Evolutionary conservation across 2,888 invertebrate genomes (phyloP), one percentile per base, ranked within the genome.

Genomic region (Teleogryllus oceanicus): DNA sequence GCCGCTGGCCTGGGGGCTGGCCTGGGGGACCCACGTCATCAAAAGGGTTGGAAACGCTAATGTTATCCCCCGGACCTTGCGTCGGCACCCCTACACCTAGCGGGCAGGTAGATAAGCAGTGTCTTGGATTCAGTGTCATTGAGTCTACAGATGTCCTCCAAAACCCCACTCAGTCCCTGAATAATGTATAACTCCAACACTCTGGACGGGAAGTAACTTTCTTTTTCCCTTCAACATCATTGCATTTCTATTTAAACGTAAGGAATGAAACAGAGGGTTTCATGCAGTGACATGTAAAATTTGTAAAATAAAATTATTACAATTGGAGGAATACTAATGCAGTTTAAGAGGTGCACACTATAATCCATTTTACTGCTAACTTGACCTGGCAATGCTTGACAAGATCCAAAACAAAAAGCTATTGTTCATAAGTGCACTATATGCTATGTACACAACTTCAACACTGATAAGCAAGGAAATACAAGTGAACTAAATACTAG

Each of bases 41-140:
- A 90, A 94, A 94, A 84, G 94, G 94, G 90, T 94, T 94, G 88
- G 93, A 94, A 88, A 94, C 94, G 91, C 91, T 94, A 87, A 94
- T 92, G 90, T 94, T 94, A 91, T 94, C 94, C 86, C 88, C 88
- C 85, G 89, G 89, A 86, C 88, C 89, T 80, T 82, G 83, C 81
- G 83, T 83, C 83, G 83, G 83, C 81, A 84, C 83, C 77, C 84
- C 84, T 83, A 83, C 83, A 83, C 83, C 82, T 83, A 82, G 83
- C 82, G 80, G 81, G 81, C 83, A 80, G 79, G 79, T 62, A 79
- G 76, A 79, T 77, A 79, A 79, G 79, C 79, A 79, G 76, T 79
- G 76, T 76, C 76, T 75, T 49, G 78, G 74, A 75, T 78, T 75
- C 78, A 78, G 74, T 24, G 37, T 74, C 62, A 62, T 62, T 13